phyloP scores from a whole-genome alignment of 2,888 invertebrate species.

The Eupithecia insigniata region DNA sequence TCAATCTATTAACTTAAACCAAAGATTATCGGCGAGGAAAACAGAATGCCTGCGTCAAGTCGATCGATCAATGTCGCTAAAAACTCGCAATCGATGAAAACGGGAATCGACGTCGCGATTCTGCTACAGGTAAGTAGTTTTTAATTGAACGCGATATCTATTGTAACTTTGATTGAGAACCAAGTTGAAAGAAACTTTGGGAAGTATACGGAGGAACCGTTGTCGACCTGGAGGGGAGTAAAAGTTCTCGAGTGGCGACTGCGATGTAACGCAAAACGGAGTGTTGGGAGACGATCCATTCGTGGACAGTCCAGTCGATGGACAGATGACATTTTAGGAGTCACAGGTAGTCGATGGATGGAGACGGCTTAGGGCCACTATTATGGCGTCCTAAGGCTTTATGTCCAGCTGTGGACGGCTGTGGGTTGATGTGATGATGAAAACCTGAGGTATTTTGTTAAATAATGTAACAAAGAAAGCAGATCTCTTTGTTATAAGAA shows the following conservation, averaged over 20 bases:
- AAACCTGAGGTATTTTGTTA: too few species aligned
- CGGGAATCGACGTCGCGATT: slow-evolving; percentile 34
- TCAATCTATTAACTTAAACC: slow-evolving; percentile 39
- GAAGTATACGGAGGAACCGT: not conserved
- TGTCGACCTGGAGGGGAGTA: not conserved
- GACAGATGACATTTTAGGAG: too few species aligned
- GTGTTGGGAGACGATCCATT: too few species aligned
- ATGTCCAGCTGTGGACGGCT: too few species aligned
- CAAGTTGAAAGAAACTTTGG: not conserved
- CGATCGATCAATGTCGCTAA: slow-evolving; percentile 75
- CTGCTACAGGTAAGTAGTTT: slow-evolving; percentile 26
- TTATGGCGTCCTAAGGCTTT: too few species aligned
- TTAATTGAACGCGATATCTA: slow-evolving; percentile 13
- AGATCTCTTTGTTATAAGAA: too few species aligned
- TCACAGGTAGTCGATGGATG: too few species aligned
- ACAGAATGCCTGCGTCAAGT: slow-evolving; percentile 57
- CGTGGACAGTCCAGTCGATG: too few species aligned
- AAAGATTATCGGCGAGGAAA: slow-evolving; percentile 58
- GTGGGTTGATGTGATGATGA: too few species aligned
- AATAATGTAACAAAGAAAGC: too few species aligned
- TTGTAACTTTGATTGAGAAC: not conserved
- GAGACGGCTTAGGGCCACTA: too few species aligned
- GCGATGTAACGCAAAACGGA: too few species aligned
- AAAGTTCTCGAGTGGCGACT: not conserved
- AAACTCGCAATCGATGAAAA: slow-evolving; percentile 71